Percentiles rank a stretch among this genome's conserved stretches.
phyloP scores from a whole-genome alignment of 2,888 invertebrate genomes.

The Perithous albicinctus region DNA sequence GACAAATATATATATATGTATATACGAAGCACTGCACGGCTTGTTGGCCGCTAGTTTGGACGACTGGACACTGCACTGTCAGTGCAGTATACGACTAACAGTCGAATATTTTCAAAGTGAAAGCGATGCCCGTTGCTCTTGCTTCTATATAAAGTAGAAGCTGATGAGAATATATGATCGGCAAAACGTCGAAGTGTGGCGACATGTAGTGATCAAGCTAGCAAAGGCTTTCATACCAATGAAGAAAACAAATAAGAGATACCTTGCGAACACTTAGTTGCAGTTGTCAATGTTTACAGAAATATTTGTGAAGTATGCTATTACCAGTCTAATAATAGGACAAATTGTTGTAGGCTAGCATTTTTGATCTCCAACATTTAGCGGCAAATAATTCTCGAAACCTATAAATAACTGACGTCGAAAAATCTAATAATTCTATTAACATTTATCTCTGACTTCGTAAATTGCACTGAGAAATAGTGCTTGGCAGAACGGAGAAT shows the following conservation, averaged over 20 bases:
- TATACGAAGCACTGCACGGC: conserved; percentile 13
- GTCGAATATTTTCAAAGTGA: conserved; percentile 49
- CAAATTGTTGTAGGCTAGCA: no score
- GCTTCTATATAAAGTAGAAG: conserved; percentile 44
- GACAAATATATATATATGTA: conserved; percentile 29
- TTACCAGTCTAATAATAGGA: no score
- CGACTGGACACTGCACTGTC: conserved; percentile 3
- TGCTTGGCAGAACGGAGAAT: conserved; percentile 11
- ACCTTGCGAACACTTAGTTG: not conserved
- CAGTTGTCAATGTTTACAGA: not conserved
- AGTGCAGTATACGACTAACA: not conserved
- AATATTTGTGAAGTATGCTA: no score
- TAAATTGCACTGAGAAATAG: conserved; percentile 25
- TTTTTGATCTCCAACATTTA: no score
- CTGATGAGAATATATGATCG: conserved; percentile 68
- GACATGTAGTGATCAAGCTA: not conserved
- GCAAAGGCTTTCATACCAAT: conserved; percentile 37
- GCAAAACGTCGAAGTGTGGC: conserved; percentile 54
- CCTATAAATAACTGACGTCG: not conserved
- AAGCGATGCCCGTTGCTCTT: conserved; percentile 36
- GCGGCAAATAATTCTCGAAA: no score
- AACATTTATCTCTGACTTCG: not conserved
- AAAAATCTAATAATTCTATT: not conserved
- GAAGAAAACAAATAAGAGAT: conserved; percentile 4
- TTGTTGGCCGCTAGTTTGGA: conserved; percentile 52